These are phyloP conservation scores for Trididemnum clinides DNA, from an alignment of 23 tunicate genomes.

Conservation along the genomic window DNA sequence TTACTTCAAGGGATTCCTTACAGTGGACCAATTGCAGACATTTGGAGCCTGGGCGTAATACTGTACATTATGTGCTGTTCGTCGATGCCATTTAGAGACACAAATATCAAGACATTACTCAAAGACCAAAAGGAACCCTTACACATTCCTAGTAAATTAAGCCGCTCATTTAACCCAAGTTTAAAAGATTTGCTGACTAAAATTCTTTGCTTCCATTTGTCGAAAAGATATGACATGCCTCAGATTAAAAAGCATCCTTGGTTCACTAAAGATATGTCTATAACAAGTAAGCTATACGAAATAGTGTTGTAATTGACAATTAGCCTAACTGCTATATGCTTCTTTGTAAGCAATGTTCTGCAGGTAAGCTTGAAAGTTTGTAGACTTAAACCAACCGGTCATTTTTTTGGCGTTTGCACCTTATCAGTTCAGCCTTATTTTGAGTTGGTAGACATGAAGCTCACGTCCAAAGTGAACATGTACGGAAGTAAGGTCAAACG, in stretches of 20 bases:
- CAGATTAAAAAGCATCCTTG: slow-evolving; percentile 66
- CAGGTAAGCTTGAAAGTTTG: too few relatives aligned
- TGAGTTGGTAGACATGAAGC: too few relatives aligned
- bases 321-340: too few relatives aligned
- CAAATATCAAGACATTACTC: slow-evolving; percentile 75
- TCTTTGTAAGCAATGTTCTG: too few relatives aligned
- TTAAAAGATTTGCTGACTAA: slow-evolving; percentile 62
- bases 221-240: slow-evolving; percentile 52
- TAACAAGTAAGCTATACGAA: not conserved
- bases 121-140: slow-evolving; percentile 77
- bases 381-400: too few relatives aligned
- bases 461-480: too few relatives aligned
- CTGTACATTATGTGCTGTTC: slow-evolving; percentile 95
- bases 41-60: slow-evolving; percentile 97
- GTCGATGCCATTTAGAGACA: slow-evolving; percentile 96
- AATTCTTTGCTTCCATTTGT: slow-evolving; percentile 59
- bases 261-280: not conserved
- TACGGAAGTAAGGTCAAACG: too few relatives aligned
- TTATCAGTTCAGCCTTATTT: too few relatives aligned
- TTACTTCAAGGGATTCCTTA: slow-evolving; percentile 92
- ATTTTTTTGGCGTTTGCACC: too few relatives aligned
- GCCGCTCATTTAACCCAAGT: slow-evolving; percentile 24
- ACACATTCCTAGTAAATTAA: slow-evolving; percentile 80
- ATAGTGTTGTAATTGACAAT: too few relatives aligned
- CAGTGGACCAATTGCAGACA: slow-evolving; percentile 82